Conservation (phyloP, 2,888 invertebrate genomes). For the Acrocyrtus sp. region DNA sequence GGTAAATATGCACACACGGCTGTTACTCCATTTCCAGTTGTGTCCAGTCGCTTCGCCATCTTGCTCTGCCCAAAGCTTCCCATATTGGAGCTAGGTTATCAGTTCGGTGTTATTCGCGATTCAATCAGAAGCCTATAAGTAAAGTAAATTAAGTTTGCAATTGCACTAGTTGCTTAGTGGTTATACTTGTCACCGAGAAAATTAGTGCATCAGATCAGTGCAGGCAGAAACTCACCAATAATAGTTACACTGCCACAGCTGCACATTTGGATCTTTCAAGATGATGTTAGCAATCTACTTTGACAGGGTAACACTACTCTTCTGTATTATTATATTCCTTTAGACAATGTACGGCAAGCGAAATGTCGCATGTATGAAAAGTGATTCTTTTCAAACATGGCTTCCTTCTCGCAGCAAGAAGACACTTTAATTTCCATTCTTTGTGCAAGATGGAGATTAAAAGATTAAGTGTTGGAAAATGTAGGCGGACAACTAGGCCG, state of each 20-base stretch:
- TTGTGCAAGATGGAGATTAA: conserved; percentile 17
- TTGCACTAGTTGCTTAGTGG: no score
- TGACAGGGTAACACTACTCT: conserved; percentile 53
- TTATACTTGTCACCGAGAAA: no score
- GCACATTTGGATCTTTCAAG: no score
- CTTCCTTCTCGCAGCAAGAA: conserved; percentile 8
- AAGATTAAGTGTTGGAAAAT: conserved; percentile 10
- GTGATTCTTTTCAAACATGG: conserved; percentile 30
- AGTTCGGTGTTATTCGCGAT: no score
- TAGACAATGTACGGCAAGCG: background rate
- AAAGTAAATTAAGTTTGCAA: no score
- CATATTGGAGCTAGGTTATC: no score
- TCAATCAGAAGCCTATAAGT: no score
- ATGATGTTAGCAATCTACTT: conserved; percentile 56
- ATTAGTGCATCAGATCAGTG: no score
- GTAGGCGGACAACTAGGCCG: conserved; percentile 24
- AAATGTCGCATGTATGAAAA: background rate
- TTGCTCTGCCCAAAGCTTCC: conserved; percentile 22
- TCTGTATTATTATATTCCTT: no score
- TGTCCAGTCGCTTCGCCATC: conserved; percentile 15
- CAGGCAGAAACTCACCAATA: no score
- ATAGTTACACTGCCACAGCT: no score
- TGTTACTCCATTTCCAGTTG: conserved; percentile 40
- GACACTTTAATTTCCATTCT: background rate
- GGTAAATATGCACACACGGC: conserved; percentile 3